These are phyloP conservation scores for Palythoa grandis DNA, from an alignment of 92 coral and sea anemone genomes.

Conservation along the genomic window DNA sequence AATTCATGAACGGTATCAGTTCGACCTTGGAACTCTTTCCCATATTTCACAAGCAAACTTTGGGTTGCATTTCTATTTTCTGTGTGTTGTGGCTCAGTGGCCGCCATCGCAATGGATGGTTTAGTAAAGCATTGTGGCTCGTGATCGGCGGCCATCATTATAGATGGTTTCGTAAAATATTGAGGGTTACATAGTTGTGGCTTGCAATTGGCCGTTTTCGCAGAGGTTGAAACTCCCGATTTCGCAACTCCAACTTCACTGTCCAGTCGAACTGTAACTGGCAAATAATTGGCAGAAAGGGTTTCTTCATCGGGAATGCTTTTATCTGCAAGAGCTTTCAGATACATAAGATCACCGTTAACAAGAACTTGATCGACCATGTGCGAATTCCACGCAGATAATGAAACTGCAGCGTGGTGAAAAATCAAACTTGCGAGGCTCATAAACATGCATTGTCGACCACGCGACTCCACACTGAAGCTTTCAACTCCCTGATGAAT, in stretches of 20 bases:
- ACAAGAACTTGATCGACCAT: slow-evolving; percentile 10
- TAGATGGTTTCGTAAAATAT: slow-evolving; percentile 12
- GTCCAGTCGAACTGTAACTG: slow-evolving; percentile 27
- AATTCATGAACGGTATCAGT: not conserved
- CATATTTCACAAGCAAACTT: slow-evolving; percentile 17
- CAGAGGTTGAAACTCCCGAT: slow-evolving; percentile 22
- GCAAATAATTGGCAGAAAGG: slow-evolving; percentile 11
- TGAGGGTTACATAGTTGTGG: slow-evolving; percentile 4
- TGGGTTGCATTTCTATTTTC: not conserved
- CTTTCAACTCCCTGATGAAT: slow-evolving; percentile 1
- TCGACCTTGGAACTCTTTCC: slow-evolving; percentile 6
- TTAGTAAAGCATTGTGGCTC: slow-evolving; percentile 8
- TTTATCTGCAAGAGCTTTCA: slow-evolving; percentile 18
- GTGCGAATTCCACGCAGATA: slow-evolving; percentile 12
- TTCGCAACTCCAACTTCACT: slow-evolving; percentile 13
- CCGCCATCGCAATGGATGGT: slow-evolving; percentile 31
- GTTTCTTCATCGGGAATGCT: slow-evolving; percentile 15
- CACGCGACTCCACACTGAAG: not conserved
- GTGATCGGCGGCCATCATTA: slow-evolving; percentile 17
- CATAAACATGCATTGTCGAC: not conserved
- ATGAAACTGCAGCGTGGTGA: not conserved
- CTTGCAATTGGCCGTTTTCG: slow-evolving; percentile 7
- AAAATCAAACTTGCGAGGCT: slow-evolving; percentile 15
- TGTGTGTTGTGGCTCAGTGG: slow-evolving; percentile 1
- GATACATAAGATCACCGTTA: slow-evolving; percentile 4